These are phyloP conservation scores for Neomonachus schauinslandi DNA, from an alignment of 2,113 vertebrate species.

Conservation along the genomic window DNA sequence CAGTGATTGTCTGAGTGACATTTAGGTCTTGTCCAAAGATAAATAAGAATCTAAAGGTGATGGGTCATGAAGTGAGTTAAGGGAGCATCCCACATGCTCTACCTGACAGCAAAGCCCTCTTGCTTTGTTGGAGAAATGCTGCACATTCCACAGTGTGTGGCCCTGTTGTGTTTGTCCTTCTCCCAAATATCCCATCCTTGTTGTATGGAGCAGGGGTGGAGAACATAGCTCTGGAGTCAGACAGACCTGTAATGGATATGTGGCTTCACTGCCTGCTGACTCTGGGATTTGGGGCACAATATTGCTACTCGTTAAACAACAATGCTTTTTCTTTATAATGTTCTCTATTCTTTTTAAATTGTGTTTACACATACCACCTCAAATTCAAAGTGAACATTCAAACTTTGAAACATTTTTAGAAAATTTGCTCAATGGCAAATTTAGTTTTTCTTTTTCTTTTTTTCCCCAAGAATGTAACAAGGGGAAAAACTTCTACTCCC, in stretches of 20 bases:
- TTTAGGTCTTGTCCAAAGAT: background rate
- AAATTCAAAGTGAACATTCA: background rate
- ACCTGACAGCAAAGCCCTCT: background rate
- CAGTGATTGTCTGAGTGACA: background rate
- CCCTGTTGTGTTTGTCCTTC: background rate
- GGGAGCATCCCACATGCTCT: background rate
- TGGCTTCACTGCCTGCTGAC: too few relatives aligned
- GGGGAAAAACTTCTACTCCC: background rate
- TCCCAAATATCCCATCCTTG: too few relatives aligned
- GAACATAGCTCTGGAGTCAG: background rate
- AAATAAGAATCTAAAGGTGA: background rate
- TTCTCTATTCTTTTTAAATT: background rate
- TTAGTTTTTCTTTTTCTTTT: background rate
- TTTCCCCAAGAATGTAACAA: background rate
- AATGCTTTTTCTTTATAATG: background rate
- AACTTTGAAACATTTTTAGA: background rate
- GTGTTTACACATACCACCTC: background rate
- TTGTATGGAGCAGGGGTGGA: background rate
- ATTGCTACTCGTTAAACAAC: background rate
- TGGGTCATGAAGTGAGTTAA: background rate
- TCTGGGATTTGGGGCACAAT: background rate
- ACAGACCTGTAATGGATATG: background rate
- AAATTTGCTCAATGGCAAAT: background rate
- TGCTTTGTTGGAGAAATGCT: background rate
- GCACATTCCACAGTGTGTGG: rapidly evolving